Conservation (phyloP, 2,888 invertebrate species). For the Muscina levida region DNA sequence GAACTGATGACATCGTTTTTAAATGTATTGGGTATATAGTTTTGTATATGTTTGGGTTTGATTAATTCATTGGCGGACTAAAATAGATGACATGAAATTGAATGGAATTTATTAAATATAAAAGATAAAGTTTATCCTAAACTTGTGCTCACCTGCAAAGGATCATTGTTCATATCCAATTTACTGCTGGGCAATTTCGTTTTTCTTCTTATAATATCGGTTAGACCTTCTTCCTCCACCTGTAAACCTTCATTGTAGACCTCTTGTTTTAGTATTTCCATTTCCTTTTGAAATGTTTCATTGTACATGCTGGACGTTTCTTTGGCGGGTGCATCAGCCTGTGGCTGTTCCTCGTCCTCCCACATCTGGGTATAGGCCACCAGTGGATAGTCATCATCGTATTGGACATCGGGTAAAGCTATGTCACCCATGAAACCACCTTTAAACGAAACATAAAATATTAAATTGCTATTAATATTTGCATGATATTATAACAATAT, state of each 20-base stretch:
- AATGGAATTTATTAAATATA: background rate
- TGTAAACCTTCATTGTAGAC: slow-evolving; percentile 90
- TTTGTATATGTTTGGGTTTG: slow-evolving; percentile 71
- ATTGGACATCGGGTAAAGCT: slow-evolving; percentile 84
- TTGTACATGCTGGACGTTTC: slow-evolving; percentile 79
- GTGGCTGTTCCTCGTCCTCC: slow-evolving; percentile 62
- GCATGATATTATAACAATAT: background rate
- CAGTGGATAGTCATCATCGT: slow-evolving; percentile 74
- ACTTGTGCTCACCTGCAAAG: slow-evolving; percentile 45
- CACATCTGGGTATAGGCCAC: slow-evolving; percentile 67
- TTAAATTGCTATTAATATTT: slow-evolving; percentile 25
- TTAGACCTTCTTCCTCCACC: slow-evolving; percentile 91
- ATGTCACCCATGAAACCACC: slow-evolving; percentile 92
- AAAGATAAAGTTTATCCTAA: background rate
- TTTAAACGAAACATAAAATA: slow-evolving; percentile 80
- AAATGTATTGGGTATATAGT: slow-evolving; percentile 73
- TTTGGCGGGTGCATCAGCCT: slow-evolving; percentile 67
- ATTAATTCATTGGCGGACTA: slow-evolving; percentile 77
- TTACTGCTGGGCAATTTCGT: slow-evolving; percentile 83
- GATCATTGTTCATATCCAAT: slow-evolving; percentile 78
- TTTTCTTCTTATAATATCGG: slow-evolving; percentile 86
- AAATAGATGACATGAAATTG: slow-evolving; percentile 23
- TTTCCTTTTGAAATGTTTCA: slow-evolving; percentile 86
- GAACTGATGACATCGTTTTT: slow-evolving; percentile 76
- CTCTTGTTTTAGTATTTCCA: slow-evolving; percentile 91